Evolutionary conservation across 2,888 invertebrate species (phyloP).

Genomic region (Eupithecia inturbata): DNA sequence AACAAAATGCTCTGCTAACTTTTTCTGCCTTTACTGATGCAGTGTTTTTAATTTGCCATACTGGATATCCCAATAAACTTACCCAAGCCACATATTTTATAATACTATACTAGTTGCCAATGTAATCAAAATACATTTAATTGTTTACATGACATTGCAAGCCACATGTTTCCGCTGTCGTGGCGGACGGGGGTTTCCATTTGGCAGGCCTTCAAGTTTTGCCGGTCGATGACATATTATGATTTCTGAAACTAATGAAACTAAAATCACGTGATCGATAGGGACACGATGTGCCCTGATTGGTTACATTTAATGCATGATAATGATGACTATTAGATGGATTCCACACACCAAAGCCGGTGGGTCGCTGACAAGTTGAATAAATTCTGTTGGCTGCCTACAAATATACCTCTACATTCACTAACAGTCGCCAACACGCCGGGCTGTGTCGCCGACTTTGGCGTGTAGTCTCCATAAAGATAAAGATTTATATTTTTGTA

Average conservation of each 20-base stretch:
- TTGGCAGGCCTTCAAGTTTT: conserved; percentile 58
- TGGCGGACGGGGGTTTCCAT: conserved; percentile 48
- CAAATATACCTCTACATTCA: too few relatives aligned
- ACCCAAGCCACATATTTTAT: too few relatives aligned
- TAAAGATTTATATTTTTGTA: background rate
- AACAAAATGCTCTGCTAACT: background rate
- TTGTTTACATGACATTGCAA: conserved; percentile 52
- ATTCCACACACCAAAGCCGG: background rate
- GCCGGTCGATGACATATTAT: conserved; percentile 55
- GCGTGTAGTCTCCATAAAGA: background rate
- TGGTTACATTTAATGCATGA: background rate
- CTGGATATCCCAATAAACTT: conserved; percentile 43
- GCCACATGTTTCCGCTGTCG: conserved; percentile 56
- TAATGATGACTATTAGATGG: background rate
- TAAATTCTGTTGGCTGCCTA: background rate
- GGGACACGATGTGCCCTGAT: background rate
- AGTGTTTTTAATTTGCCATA: conserved; percentile 7
- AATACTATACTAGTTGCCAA: too few relatives aligned
- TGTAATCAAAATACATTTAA: conserved; percentile 42
- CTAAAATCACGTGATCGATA: background rate
- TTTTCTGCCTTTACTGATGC: background rate
- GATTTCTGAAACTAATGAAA: conserved; percentile 32
- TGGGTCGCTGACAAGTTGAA: background rate
- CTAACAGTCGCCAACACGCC: background rate
- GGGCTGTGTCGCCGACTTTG: background rate